Conservation (phyloP, 1,140 invertebrate genomes). For the Adelges cooleyi region DNA sequence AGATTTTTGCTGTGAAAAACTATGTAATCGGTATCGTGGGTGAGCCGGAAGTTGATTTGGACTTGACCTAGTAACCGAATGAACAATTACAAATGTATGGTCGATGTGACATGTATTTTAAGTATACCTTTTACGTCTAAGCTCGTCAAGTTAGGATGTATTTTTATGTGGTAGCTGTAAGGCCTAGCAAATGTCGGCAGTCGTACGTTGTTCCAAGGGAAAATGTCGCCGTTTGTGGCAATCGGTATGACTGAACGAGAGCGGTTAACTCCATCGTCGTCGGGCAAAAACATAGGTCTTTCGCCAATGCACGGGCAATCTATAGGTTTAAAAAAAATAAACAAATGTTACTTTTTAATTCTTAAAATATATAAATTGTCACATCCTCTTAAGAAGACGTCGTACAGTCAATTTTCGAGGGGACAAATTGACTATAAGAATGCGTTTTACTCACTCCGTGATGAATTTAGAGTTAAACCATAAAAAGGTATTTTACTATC, state of each 20-base stretch:
- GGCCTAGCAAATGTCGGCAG: constrained; percentile 71
- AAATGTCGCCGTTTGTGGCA: constrained; percentile 59
- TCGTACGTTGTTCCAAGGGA: constrained; percentile 79
- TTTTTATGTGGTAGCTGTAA: constrained; percentile 72
- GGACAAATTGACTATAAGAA: background rate
- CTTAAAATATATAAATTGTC: too few relatives aligned
- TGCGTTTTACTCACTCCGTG: too few relatives aligned
- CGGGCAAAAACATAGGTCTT: constrained; percentile 49
- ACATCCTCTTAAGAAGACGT: too few relatives aligned
- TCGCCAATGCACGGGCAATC: constrained; percentile 60
- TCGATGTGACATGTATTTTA: too few relatives aligned
- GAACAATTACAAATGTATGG: constrained; percentile 24
- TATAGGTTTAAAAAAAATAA: too few relatives aligned
- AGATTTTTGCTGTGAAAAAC: constrained; percentile 83
- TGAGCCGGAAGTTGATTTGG: constrained; percentile 69
- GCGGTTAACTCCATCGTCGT: constrained; percentile 47
- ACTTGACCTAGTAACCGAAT: constrained; percentile 57
- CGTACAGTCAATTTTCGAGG: too few relatives aligned
- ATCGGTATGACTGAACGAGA: constrained; percentile 44
- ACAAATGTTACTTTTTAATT: background rate
- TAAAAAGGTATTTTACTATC: background rate
- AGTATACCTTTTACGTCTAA: constrained; percentile 73
- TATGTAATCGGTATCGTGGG: constrained; percentile 74
- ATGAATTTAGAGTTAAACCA: too few relatives aligned
- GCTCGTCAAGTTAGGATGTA: constrained; percentile 88